phyloP scores from a whole-genome alignment of 2,797 vertebrate species.

The Onychomys leucogaster region DNA sequence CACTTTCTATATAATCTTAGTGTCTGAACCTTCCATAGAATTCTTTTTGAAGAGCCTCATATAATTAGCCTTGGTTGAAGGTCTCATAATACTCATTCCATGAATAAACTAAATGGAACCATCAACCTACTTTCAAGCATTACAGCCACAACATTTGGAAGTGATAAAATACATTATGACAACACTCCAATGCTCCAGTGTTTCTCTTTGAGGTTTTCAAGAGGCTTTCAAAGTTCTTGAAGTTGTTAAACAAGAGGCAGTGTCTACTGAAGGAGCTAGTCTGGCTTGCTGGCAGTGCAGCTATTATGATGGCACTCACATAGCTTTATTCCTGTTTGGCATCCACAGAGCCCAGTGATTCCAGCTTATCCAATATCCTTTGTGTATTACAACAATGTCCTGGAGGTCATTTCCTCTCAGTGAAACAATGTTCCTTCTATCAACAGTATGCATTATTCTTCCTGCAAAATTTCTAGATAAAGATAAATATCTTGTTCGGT shows the following conservation, averaged over 20 bases:
- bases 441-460: neutral
- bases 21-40: neutral
- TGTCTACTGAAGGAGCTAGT: neutral
- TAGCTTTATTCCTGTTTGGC: neutral
- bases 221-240: neutral
- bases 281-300: neutral
- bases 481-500: neutral
- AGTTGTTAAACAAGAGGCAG: neutral
- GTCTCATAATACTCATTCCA: neutral
- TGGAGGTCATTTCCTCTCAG: slow-evolving; percentile 6
- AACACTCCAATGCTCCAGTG: neutral
- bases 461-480: slow-evolving; percentile 13
- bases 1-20: neutral
- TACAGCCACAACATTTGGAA: neutral
- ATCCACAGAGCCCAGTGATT: neutral
- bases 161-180: slow-evolving; percentile 6
- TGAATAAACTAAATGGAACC: neutral
- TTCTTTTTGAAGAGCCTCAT: neutral
- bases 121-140: neutral
- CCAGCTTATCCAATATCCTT: neutral
- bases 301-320: neutral
- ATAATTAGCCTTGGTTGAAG: slow-evolving; percentile 1
- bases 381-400: slow-evolving; percentile 22
- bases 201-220: neutral
- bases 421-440: neutral